phyloP scores from a whole-genome alignment of 2,888 invertebrate species.

The Ypsolopha sequella region DNA sequence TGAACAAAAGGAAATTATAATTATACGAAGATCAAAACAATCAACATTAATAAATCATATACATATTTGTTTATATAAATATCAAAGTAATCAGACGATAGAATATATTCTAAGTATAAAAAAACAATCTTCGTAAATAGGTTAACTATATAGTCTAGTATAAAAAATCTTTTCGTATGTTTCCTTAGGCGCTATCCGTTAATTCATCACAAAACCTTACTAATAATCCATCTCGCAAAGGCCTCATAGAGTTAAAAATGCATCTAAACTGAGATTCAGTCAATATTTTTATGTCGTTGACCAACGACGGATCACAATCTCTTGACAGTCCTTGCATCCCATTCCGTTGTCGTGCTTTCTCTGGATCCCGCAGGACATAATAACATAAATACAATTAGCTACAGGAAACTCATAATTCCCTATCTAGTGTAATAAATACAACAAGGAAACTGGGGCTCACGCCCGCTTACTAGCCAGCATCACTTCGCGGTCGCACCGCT shows the following conservation, averaged over 20 bases:
- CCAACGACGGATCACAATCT: constrained; percentile 71
- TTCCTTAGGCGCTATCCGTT: constrained; percentile 72
- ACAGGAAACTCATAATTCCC: constrained; percentile 69
- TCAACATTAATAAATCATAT: constrained; percentile 68
- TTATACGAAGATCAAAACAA: constrained; percentile 63
- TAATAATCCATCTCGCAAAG: constrained; percentile 70
- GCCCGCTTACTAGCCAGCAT: constrained; percentile 49
- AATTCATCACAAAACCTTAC: constrained; percentile 72
- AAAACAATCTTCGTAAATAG: constrained; percentile 73
- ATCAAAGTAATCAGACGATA: constrained; percentile 71
- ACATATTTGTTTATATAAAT: constrained; percentile 37
- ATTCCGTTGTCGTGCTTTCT: constrained; percentile 60
- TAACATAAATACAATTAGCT: constrained; percentile 69
- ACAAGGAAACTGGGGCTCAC: constrained; percentile 51
- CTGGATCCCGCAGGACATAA: constrained; percentile 47
- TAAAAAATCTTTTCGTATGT: constrained; percentile 71
- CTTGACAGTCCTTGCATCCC: constrained; percentile 63
- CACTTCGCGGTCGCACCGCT: constrained; percentile 67
- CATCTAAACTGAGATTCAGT: constrained; percentile 73
- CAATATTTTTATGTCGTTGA: constrained; percentile 71
- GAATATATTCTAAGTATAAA: constrained; percentile 70
- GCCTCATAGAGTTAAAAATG: constrained; percentile 72
- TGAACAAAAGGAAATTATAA: constrained; percentile 38
- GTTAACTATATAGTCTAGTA: constrained; percentile 68
- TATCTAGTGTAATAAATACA: constrained; percentile 68